phyloP scores from a whole-genome alignment of 2,113 vertebrate species.

The Pimephales promelas region DNA sequence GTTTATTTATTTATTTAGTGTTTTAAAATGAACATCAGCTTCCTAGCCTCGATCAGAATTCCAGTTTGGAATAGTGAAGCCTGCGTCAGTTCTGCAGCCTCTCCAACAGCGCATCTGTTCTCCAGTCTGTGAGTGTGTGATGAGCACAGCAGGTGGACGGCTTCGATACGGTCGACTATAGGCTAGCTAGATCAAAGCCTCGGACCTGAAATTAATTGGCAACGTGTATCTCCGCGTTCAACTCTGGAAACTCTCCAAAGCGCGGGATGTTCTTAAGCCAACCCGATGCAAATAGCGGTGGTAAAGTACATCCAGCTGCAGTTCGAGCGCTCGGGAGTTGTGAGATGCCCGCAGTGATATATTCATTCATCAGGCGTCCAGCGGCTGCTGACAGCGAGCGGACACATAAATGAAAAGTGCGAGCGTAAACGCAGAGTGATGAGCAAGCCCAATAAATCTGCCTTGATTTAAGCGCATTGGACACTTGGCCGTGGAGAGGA shows the following conservation, averaged over 20 bases:
- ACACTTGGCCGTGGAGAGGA: conserved; percentile 6
- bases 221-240: conserved; percentile 38
- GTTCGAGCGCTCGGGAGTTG: neutral
- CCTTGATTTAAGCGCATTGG: neutral
- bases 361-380: conserved; percentile 26
- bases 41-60: neutral
- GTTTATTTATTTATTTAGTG: neutral
- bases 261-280: neutral
- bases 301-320: neutral
- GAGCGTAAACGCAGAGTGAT: conserved; percentile 28
- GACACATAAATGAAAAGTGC: neutral
- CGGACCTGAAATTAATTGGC: conserved; percentile 61
- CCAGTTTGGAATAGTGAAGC: neutral
- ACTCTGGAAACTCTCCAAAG: conserved; percentile 57
- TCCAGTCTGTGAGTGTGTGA: conserved; percentile 29
- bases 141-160: conserved; percentile 55
- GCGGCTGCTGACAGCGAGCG: conserved; percentile 33
- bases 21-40: neutral
- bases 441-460: conserved; percentile 28
- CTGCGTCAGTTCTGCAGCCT: neutral
- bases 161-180: conserved; percentile 49
- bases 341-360: neutral
- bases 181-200: conserved; percentile 61
- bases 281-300: neutral
- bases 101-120: conserved; percentile 55